Percentiles rank a stretch among this genome's conserved stretches.
Conservation (phyloP, 1,140 invertebrate species). For the Medauroidea extradentata region DNA sequence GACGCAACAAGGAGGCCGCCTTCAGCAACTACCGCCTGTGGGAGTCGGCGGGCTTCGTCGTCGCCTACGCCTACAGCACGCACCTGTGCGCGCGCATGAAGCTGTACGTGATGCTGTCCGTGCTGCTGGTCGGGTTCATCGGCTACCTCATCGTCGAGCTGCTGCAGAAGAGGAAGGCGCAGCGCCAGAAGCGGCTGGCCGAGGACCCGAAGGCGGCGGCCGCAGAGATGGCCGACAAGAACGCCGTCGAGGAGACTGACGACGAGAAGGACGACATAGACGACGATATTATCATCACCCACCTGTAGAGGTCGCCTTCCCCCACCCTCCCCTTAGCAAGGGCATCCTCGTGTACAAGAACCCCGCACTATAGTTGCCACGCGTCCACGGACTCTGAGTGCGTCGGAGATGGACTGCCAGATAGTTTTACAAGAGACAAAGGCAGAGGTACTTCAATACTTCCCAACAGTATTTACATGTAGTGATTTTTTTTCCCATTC, state of each 20-base stretch:
- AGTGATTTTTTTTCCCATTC: too few species aligned
- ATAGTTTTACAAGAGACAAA: too few species aligned
- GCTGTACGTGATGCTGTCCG: slow-evolving; percentile 79
- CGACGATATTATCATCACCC: slow-evolving; percentile 79
- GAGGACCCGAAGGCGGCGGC: slow-evolving; percentile 63
- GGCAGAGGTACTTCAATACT: too few species aligned
- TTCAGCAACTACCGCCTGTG: slow-evolving; percentile 95
- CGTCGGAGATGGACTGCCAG: too few species aligned
- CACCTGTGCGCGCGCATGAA: slow-evolving; percentile 85
- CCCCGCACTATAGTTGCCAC: too few species aligned
- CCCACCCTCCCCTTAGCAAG: too few species aligned
- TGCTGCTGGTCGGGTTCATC: slow-evolving; percentile 70
- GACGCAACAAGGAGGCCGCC: slow-evolving; percentile 89
- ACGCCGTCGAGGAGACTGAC: slow-evolving; percentile 61
- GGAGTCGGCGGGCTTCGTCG: slow-evolving; percentile 89
- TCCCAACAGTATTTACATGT: too few species aligned
- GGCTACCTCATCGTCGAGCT: slow-evolving; percentile 83
- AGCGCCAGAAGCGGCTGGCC: slow-evolving; percentile 57
- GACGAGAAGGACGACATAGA: slow-evolving; percentile 80
- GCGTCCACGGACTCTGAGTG: too few species aligned
- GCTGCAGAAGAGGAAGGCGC: slow-evolving; percentile 69
- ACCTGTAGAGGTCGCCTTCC: slow-evolving; percentile 51
- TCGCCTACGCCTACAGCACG: slow-evolving; percentile 85
- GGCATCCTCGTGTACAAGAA: too few species aligned
- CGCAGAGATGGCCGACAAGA: slow-evolving; percentile 40